phyloP scores from a whole-genome alignment of 2,113 vertebrate species.

The Oreochromis spilurus region DNA sequence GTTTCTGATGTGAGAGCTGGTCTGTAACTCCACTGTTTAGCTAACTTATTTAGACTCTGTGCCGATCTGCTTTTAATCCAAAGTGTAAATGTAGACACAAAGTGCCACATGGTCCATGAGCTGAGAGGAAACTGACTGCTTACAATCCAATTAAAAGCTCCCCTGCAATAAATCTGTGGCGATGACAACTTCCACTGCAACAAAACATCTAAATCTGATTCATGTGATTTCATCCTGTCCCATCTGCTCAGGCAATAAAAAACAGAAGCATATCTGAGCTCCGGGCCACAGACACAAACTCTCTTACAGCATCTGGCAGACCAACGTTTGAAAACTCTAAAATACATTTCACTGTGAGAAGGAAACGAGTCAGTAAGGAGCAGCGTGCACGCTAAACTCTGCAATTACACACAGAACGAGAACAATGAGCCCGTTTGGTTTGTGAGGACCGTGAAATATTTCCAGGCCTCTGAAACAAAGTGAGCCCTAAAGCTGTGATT shows the following conservation, averaged over 20 bases:
- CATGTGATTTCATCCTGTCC: not conserved
- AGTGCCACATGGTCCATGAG: not conserved
- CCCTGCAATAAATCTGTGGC: not conserved
- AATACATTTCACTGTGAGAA: not conserved
- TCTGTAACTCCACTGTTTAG: not conserved
- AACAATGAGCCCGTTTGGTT: not conserved
- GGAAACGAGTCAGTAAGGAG: not conserved
- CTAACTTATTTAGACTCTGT: not conserved
- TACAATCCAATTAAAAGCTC: not conserved
- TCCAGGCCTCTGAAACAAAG: not conserved
- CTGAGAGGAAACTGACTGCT: not conserved
- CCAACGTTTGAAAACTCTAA: not conserved
- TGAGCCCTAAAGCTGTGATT: not conserved
- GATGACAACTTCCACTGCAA: not conserved
- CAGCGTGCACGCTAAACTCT: not conserved
- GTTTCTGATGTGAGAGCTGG: not conserved
- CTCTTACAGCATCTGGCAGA: not conserved
- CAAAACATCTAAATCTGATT: not conserved
- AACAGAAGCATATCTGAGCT: not conserved
- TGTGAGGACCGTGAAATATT: not conserved
- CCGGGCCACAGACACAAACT: not conserved
- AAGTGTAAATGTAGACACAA: not conserved
- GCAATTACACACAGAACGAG: not conserved
- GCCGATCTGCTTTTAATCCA: constrained; percentile 13
- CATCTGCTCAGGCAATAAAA: not conserved